Percentiles rank a stretch among this genome's conserved stretches.
Evolutionary conservation across 2,888 invertebrate genomes (phyloP).

Genomic region (Apomyelois bistriatella): DNA sequence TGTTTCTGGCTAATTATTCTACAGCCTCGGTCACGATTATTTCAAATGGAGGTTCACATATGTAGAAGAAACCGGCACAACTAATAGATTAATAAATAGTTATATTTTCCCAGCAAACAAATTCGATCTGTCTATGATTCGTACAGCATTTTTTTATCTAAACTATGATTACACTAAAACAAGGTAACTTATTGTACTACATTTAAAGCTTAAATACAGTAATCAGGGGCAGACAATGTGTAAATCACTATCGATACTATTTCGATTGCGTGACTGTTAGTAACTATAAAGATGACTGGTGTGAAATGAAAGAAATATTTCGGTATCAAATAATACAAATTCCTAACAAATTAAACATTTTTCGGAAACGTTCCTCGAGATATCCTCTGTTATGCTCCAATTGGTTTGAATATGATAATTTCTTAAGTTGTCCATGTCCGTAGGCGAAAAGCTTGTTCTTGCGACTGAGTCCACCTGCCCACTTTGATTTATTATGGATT

Average conservation of each 20-base stretch:
- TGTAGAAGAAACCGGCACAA: slow-evolving; percentile 32
- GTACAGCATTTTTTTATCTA: neutral
- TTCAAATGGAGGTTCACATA: slow-evolving; percentile 39
- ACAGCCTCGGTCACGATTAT: slow-evolving; percentile 63
- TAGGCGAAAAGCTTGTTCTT: slow-evolving; percentile 69
- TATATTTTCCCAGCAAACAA: slow-evolving; percentile 19
- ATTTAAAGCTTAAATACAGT: no score
- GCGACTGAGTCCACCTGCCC: slow-evolving; percentile 74
- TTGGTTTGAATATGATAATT: slow-evolving; percentile 57
- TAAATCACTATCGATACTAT: neutral
- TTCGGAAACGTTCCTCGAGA: slow-evolving; percentile 27
- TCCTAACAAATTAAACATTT: slow-evolving; percentile 38
- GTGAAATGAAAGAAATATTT: slow-evolving; percentile 33
- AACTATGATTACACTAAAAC: no score
- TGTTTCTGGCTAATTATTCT: slow-evolving; percentile 67
- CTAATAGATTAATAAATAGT: slow-evolving; percentile 23
- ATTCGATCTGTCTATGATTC: slow-evolving; percentile 11
- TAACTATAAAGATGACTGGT: slow-evolving; percentile 38
- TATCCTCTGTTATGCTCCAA: slow-evolving; percentile 36
- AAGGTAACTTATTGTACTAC: no score
- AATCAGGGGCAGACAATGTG: no score
- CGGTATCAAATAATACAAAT: slow-evolving; percentile 45
- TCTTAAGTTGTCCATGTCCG: slow-evolving; percentile 71
- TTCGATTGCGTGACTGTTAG: slow-evolving; percentile 16
- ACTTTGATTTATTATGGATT: slow-evolving; percentile 79